Base-by-base conservation (phyloP, 2,888 invertebrate species). In the Trachelus stipa region DNA sequence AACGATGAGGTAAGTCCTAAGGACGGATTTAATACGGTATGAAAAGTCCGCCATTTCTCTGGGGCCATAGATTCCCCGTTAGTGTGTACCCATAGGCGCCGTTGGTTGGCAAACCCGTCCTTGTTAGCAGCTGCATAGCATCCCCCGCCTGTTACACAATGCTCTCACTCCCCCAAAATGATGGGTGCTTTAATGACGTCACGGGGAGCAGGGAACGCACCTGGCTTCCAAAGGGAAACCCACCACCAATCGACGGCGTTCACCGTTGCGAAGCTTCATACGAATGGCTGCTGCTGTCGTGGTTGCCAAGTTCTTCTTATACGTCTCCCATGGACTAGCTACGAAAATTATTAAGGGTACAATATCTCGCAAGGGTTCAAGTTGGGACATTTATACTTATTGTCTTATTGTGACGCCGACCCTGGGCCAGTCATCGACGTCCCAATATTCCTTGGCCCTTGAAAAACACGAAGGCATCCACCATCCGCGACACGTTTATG, bases 131-230 rank as follows among this genome's bases (percentile, higher is more conserved):
- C 90, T 90, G 90, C 89, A 85, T 88, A 83, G 86, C 87, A 88
- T 89, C 90, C 90, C 89, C 90, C 90, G 87, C 88, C 88, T 81
- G 89, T 88, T 88, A 87, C 86, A 90, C 90, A 90, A 90, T 89
- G 83, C 86, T 85, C 83, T 30, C 74, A 78, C 79, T 74, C 73
- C 82, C 83, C 85, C 80, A 69, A 80, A 78, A 84, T 85, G 87
- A 89, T 90, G 90, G 90, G 87, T 90, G 90, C 90, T 90, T 91
- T 91, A 91, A 88, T 89, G 89, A 90, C 90, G 90, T 90, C 90
- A 91, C 85, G 84, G 84, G 81, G 81, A 83, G 80, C 82, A 82
- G 83, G 83, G 85, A 86, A 85, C 88, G 85, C 91, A 91, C 91
- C 91, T 91, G 91, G 91, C 89, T 84, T 85, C 78, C 82, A 80